Percentiles rank a stretch among this genome's conserved stretches.
Evolutionary conservation across 2,797 vertebrate species (phyloP).

Genomic region (Gallirallus australis): DNA sequence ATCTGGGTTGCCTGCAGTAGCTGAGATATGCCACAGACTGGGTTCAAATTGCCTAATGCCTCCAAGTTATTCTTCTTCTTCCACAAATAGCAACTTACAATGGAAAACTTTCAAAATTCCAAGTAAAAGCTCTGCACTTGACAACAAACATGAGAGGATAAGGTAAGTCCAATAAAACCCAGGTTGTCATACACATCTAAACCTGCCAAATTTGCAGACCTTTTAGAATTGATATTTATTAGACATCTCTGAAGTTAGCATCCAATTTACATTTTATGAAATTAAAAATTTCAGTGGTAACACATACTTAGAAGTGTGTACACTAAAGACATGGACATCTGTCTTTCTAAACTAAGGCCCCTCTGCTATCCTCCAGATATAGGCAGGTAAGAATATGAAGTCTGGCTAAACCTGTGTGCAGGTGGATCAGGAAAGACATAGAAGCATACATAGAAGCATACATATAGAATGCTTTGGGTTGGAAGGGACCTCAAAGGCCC

Average conservation of each 20-base stretch:
- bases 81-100: not conserved
- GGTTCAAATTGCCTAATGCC: not conserved
- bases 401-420: not conserved
- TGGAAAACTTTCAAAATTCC: not conserved
- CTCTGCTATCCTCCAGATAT: not conserved
- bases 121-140: not conserved
- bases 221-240: not conserved
- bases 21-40: not conserved
- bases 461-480: too few relatives aligned
- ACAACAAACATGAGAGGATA: not conserved
- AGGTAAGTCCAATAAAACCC: not conserved
- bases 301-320: not conserved
- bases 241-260: not conserved
- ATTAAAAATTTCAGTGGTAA: not conserved
- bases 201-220: not conserved
- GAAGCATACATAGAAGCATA: too few relatives aligned
- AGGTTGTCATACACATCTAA: not conserved
- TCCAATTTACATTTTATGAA: not conserved
- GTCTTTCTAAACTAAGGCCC: not conserved
- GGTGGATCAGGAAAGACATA: not conserved
- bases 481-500: too few relatives aligned
- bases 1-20: not conserved
- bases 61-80: not conserved
- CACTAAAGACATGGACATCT: not conserved
- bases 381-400: not conserved